Evolutionary conservation across 2,888 invertebrate species (phyloP).

Genomic region (Ceraclea dissimilis): DNA sequence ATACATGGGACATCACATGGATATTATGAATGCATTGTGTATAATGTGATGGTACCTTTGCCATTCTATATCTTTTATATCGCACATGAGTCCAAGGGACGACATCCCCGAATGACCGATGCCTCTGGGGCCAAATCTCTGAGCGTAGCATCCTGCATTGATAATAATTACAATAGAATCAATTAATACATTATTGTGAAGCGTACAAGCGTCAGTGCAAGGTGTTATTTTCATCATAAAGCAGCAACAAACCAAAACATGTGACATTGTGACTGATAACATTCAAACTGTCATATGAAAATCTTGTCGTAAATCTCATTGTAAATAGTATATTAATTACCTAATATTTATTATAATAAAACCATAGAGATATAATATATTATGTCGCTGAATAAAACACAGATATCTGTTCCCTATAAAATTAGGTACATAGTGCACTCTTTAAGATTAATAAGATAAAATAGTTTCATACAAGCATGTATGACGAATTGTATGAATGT

Average conservation of each 20-base stretch:
- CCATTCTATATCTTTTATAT: constrained; percentile 70
- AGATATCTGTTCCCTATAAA: too few species aligned
- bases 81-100: constrained; percentile 76
- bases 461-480: too few species aligned
- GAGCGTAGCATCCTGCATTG: constrained; percentile 86
- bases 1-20: neutral
- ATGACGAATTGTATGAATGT: too few species aligned
- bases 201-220: constrained; percentile 21
- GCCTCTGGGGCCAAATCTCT: constrained; percentile 90
- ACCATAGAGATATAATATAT: too few species aligned
- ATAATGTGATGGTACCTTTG: constrained; percentile 50
- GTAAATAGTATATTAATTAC: too few species aligned
- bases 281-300: too few species aligned
- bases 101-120: constrained; percentile 88
- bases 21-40: neutral
- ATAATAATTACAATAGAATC: constrained; percentile 7
- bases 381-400: too few species aligned
- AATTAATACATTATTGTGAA: constrained; percentile 12
- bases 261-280: neutral
- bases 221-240: neutral
- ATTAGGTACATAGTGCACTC: too few species aligned
- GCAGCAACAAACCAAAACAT: constrained; percentile 14
- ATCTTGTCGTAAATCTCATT: too few species aligned
- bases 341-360: too few species aligned
- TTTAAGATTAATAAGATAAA: too few species aligned